Evolutionary conservation across 2,113 vertebrate species (phyloP).

Genomic region (Macaca nemestrina): DNA sequence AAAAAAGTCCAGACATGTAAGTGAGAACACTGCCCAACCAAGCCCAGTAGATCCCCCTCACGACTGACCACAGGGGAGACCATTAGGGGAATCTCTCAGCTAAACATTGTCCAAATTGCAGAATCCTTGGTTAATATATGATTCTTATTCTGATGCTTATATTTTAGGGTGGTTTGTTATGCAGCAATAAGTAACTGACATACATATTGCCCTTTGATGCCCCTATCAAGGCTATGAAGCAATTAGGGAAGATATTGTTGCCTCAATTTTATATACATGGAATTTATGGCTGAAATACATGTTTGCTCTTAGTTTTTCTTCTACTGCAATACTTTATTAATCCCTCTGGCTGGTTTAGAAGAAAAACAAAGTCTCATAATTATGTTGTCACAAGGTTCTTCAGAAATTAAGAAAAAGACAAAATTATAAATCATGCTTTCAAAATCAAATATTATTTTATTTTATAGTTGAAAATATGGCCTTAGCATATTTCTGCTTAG

Average conservation of each 20-base stretch:
- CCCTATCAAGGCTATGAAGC: background rate
- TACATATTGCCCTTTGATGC: background rate
- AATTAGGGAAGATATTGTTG: background rate
- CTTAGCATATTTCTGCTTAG: background rate
- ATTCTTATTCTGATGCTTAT: background rate
- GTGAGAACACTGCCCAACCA: background rate
- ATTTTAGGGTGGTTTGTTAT: background rate
- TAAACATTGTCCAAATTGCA: background rate
- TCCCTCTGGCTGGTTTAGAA: background rate
- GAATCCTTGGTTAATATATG: background rate
- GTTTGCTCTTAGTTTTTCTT: background rate
- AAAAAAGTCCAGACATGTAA: too few species aligned
- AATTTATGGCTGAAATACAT: background rate
- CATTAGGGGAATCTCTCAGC: background rate
- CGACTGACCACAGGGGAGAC: background rate
- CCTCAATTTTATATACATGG: background rate
- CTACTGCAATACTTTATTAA: conserved; percentile 12
- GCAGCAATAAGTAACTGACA: background rate
- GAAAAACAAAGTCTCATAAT: background rate
- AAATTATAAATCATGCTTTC: conserved; percentile 26
- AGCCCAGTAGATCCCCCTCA: rapidly evolving
- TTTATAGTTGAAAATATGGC: conserved; percentile 18
- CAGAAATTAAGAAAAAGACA: background rate
- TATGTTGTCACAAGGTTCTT: background rate
- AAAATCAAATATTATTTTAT: conserved; percentile 39